Conservation (phyloP, 2,113 vertebrate genomes). For the Nymphicus hollandicus region DNA sequence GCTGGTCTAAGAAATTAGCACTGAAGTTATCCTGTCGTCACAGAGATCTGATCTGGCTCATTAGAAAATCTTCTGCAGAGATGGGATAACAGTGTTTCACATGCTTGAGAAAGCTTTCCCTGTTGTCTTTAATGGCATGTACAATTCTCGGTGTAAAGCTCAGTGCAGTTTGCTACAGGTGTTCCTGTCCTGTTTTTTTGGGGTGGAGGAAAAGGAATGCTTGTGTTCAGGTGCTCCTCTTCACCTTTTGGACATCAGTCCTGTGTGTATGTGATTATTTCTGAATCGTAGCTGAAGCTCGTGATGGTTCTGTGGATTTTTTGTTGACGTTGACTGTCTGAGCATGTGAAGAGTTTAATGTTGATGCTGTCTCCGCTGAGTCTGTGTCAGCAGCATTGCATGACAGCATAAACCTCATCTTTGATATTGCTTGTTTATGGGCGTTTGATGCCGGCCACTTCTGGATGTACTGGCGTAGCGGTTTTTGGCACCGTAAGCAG, state of each 20-base stretch:
- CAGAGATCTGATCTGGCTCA: neutral
- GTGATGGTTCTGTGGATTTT: neutral
- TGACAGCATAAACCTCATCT: neutral
- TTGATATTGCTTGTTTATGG: neutral
- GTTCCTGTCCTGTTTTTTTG: neutral
- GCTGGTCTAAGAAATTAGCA: neutral
- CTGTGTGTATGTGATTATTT: neutral
- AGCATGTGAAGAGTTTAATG: neutral
- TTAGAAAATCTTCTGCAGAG: neutral
- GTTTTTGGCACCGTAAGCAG: neutral
- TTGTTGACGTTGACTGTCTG: neutral
- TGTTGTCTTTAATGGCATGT: neutral
- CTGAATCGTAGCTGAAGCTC: neutral
- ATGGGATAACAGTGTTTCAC: neutral
- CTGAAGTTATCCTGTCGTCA: neutral
- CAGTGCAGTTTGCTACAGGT: neutral
- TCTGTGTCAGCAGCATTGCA: neutral
- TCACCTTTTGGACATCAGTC: neutral
- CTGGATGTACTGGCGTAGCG: neutral
- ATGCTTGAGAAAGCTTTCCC: neutral
- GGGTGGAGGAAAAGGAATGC: neutral
- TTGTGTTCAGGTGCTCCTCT: neutral
- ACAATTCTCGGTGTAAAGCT: neutral
- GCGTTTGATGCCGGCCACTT: neutral
- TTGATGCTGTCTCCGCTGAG: neutral